phyloP scores from a whole-genome alignment of 92 coral and sea anemone genomes.

The Phenganax stokvisi region DNA sequence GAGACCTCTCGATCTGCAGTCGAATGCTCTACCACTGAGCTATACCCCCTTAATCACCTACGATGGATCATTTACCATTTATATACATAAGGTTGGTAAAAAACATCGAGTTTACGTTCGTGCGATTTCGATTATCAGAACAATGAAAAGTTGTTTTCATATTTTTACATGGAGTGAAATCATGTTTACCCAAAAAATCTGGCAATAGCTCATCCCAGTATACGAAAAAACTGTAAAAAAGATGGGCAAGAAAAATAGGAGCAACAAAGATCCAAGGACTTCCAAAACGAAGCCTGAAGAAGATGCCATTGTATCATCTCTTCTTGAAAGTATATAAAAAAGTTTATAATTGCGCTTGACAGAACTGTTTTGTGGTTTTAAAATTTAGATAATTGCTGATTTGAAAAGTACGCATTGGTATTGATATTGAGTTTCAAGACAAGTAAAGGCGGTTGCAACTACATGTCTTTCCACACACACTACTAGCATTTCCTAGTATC shows the following conservation, averaged over 20 bases:
- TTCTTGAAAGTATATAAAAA: constrained; percentile 27
- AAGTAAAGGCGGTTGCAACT: neutral
- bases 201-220: neutral
- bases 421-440: neutral
- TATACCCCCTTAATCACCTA: constrained; percentile 13
- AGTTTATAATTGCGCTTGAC: neutral
- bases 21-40: constrained; percentile 99
- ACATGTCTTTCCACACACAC: neutral
- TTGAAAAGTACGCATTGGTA: too few relatives aligned
- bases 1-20: constrained; percentile 99
- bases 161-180: neutral
- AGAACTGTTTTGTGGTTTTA: neutral
- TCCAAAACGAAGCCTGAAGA: constrained; percentile 31
- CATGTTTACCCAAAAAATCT: neutral
- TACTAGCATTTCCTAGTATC: too few relatives aligned
- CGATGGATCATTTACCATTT: too few relatives aligned
- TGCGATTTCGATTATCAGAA: neutral
- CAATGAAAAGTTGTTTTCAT: too few relatives aligned
- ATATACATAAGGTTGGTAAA: too few relatives aligned
- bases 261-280: constrained; percentile 17
- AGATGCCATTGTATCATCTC: constrained; percentile 27
- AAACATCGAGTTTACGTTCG: neutral
- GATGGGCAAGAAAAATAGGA: constrained; percentile 37
- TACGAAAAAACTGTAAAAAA: neutral
- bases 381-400: too few relatives aligned